phyloP scores from a whole-genome alignment of 2,797 vertebrate genomes.

The Myiotriccus ornatus region DNA sequence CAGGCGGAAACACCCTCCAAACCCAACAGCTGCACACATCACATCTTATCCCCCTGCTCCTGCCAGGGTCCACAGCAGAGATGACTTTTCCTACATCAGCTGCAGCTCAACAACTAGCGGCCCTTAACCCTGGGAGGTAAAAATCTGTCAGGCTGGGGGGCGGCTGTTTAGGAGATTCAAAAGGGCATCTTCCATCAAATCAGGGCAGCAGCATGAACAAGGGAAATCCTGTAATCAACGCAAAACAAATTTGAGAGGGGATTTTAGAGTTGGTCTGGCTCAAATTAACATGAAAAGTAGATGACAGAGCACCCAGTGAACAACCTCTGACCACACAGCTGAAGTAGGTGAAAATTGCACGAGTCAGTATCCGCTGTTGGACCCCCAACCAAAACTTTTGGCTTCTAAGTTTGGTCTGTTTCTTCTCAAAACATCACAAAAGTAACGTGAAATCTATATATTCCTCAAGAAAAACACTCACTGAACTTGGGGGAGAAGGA shows the following conservation, averaged over 20 bases:
- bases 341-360: background rate
- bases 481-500: background rate
- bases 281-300: background rate
- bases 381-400: background rate
- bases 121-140: too few relatives aligned
- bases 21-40: accelerated
- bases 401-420: background rate
- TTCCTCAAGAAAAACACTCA: background rate
- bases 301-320: background rate
- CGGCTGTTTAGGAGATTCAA: background rate
- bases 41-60: accelerated
- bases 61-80: accelerated
- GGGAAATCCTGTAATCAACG: background rate
- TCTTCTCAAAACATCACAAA: background rate
- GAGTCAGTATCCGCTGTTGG: background rate
- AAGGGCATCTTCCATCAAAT: background rate
- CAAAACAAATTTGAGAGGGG: background rate
- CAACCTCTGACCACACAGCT: background rate
- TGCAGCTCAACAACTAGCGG: background rate
- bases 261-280: background rate
- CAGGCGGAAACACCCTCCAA: background rate
- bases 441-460: background rate
- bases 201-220: background rate
- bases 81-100: background rate
- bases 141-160: too few relatives aligned